Conservation (phyloP, 2,888 invertebrate genomes). For the Drosophila tripunctata region DNA sequence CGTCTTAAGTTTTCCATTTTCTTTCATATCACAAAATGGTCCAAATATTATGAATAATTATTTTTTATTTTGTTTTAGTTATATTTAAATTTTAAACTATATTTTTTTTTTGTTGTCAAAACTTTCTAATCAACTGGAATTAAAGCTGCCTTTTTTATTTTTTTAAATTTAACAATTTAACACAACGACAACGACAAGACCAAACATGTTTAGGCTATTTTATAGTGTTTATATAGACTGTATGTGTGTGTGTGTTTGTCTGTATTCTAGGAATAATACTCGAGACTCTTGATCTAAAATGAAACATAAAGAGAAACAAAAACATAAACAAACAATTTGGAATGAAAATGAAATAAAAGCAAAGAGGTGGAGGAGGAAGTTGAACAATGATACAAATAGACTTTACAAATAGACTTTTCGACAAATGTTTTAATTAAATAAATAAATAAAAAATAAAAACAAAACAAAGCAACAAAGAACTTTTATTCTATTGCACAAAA, state of each 20-base stretch:
- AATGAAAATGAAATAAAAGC: background rate
- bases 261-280: slow-evolving; percentile 70
- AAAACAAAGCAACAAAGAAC: too few species aligned
- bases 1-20: background rate
- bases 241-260: slow-evolving; percentile 39
- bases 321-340: slow-evolving; percentile 34
- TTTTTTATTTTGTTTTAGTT: background rate
- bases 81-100: background rate
- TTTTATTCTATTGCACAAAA: too few species aligned
- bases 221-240: slow-evolving; percentile 13
- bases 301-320: slow-evolving; percentile 64
- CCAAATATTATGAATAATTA: background rate
- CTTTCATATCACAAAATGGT: slow-evolving; percentile 11
- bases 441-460: too few species aligned
- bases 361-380: too few species aligned
- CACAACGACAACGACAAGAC: slow-evolving; percentile 10
- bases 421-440: background rate
- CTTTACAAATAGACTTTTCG: too few species aligned
- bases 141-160: slow-evolving; percentile 32
- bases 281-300: slow-evolving; percentile 83
- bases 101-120: too few species aligned
- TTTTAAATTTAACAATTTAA: slow-evolving; percentile 3
- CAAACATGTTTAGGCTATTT: slow-evolving; percentile 16
- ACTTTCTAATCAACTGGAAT: too few species aligned
- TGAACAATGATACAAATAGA: too few species aligned